A percentile compares a stretch with the other conserved stretches of the same genome.
Conservation (phyloP, 1,140 invertebrate species). For the Pentalonia nigronervosa region DNA sequence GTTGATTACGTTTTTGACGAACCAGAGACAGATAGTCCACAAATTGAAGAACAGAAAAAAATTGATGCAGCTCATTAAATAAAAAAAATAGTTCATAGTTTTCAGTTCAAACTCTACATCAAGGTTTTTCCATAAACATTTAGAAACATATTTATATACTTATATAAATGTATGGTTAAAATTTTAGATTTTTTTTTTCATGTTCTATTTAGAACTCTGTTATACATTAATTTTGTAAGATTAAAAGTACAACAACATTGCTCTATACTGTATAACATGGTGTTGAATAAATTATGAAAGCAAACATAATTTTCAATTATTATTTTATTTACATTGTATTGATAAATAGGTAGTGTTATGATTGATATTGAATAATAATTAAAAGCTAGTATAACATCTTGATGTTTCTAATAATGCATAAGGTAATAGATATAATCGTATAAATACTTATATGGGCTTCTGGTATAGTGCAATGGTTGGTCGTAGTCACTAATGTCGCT, state of each 20-base stretch:
- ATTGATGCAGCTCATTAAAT: conserved; percentile 50
- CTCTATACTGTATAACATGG: not conserved
- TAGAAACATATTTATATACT: conserved; percentile 25
- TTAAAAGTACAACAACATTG: not conserved
- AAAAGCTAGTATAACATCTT: not conserved
- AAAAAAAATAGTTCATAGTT: conserved; percentile 22
- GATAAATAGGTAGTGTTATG: not conserved
- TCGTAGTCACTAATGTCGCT: too few species aligned
- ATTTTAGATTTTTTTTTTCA: conserved; percentile 54
- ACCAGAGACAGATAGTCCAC: not conserved
- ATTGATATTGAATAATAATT: not conserved
- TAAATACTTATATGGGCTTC: too few species aligned
- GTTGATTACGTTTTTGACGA: conserved; percentile 24
- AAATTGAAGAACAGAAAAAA: conserved; percentile 45
- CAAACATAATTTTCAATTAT: not conserved
- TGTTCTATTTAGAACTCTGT: conserved; percentile 26
- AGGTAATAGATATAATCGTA: not conserved
- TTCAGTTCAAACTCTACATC: conserved; percentile 24
- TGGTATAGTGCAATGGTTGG: too few species aligned
- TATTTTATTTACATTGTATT: not conserved
- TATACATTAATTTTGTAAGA: not conserved
- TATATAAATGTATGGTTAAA: conserved; percentile 16
- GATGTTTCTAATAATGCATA: not conserved
- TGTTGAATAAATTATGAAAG: conserved; percentile 16
- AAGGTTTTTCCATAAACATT: not conserved